Evolutionary conservation across 2,888 invertebrate species (phyloP), one percentile per base, ranked within the genome.

Genomic region (Horisme vitalbata): DNA sequence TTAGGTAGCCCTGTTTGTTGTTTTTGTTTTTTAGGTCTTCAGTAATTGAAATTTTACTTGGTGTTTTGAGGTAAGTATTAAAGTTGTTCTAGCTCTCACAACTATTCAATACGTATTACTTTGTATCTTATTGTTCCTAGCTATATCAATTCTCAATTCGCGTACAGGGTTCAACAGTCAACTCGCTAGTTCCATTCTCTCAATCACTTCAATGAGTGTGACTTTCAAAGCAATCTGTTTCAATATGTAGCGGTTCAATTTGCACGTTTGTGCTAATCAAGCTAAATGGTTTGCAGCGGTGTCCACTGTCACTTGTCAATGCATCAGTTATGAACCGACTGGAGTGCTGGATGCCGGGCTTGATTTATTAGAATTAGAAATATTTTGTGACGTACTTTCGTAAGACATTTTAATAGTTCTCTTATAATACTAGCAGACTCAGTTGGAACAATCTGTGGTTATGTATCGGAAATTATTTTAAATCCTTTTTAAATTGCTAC

Each of bases 181-280:
- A 75, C 69, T 63, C 63, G 59, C 82, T 79, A 82, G 80, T 82
- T 65, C 75, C 76, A 81, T 78, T 85, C 76, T 61, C 72, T 77
- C 83, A 86, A 86, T 86, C 80, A 82, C 76, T 58, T 61, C 83
- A 85, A 85, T 83, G 76, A 83, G 70, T 68, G 63, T 62, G 71
- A 63, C 76, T 68, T 63, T 72, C 69, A 66, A 65, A 57, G 63
- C 80, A 84, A 88, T 88, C 84, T 85, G 79, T 81, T 79, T 77
- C 79, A 86, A 87, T 86, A 70, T 68, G 69, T 62, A 55, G 64
- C 31, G 31, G 35, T 11, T 6, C 75, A 79, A 76, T 86, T 85
- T 80, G 85, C 85, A 76, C 78, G 79, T 83, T 81, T 76, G 76
- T 75, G 85, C 84, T 89, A 87, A 89, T 86, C 77, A 86, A 83